phyloP scores from a whole-genome alignment of 2,113 vertebrate genomes.

The Philantomba maxwellii region DNA sequence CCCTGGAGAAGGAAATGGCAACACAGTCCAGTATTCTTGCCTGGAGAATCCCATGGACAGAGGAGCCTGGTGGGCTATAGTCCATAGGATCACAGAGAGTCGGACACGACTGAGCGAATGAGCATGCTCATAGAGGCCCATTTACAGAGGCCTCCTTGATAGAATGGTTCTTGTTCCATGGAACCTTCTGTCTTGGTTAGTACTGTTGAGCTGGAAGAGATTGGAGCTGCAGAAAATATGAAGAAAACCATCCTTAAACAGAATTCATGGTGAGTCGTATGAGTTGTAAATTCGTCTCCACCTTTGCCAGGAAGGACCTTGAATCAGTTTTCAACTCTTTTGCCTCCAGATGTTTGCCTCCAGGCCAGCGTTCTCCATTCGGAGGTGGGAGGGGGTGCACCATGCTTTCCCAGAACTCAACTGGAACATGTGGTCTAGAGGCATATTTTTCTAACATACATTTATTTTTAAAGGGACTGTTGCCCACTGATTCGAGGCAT shows the following conservation, averaged over 20 bases:
- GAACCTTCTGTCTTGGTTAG: background rate
- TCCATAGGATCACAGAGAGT: background rate
- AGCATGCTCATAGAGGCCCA: background rate
- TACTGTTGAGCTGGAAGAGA: slow-evolving; percentile 40
- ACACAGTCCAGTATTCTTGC: background rate
- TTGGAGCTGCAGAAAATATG: background rate
- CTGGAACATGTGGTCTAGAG: background rate
- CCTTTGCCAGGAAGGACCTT: background rate
- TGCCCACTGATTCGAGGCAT: background rate
- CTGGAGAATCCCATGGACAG: background rate
- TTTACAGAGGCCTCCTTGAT: background rate
- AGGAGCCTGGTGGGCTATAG: background rate
- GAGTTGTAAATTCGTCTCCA: background rate
- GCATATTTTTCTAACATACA: background rate
- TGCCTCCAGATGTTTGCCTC: background rate
- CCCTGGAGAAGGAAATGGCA: background rate
- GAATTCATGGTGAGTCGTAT: background rate
- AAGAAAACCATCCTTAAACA: background rate
- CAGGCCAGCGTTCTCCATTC: background rate
- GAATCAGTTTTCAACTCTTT: background rate
- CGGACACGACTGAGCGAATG: background rate
- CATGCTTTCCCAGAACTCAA: background rate
- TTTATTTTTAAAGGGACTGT: background rate
- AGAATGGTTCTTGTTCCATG: background rate
- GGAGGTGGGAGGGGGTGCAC: too few relatives aligned